Base-by-base conservation (phyloP, 2,113 vertebrate species). In the Entosphenus tridentatus region DNA sequence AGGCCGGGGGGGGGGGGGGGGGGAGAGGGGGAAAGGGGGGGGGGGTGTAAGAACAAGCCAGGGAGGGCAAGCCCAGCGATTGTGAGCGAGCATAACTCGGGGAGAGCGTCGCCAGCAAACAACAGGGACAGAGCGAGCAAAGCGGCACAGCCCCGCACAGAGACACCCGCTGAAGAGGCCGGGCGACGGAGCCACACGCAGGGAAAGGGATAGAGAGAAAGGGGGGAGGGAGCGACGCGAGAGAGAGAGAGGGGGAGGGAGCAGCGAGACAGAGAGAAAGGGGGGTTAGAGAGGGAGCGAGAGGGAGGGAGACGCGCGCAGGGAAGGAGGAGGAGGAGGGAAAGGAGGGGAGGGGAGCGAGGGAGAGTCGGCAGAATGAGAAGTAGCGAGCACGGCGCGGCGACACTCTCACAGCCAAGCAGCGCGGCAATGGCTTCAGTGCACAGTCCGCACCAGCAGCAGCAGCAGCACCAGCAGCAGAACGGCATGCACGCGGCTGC, bases 381-480 rank as follows among this genome's bases (percentile, higher is more conserved):
- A 65, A 65, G 21, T 21, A 21, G n/a, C 62, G 62, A 65, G 62
- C 62, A 21, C 10, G 62, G n/a, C 62, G n/a, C 62, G 62, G n/a
- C 11, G 62, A n/a, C n/a, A 21, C 62, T 21, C 62, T 21, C 21
- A 16, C 21, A 21, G n/a, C 62, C 21, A 10, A 16, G 21, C 10
- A 65, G 10, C 10, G 10, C 21, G n/a, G 21, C 62, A 8, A 65
- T 65, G 62, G 62, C 62, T 11, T 65, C 62, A 65, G 62, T 65
- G n/a, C 62, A n/a, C 8, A n/a, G n/a, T 2, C 62, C n/a, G 10
- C 62, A 65, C 9, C 62, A 65, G 7, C 62, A 16, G 62, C 62
- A 65, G 62, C 62, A 65, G 21, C 62, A 65, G 62, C 62, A 16
- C 62, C 62, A 65, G 62, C 8, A 65, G n/a, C 62, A 65, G n/a